These are phyloP conservation scores for Paracentrotus lividus DNA, from an alignment of 53 echinoderm and acorn worm genomes.

Conservation along the genomic window DNA sequence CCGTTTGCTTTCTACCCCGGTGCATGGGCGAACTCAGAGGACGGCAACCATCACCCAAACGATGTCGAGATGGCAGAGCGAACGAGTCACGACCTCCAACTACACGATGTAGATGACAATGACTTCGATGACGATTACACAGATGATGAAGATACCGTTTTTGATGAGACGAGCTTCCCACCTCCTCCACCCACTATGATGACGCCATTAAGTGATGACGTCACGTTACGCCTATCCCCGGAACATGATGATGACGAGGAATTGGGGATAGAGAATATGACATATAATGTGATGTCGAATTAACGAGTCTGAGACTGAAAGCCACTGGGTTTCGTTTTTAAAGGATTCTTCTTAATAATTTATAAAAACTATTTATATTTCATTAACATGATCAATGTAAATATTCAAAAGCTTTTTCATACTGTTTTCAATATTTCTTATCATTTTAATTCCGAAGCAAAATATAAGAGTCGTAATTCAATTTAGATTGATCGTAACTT, in stretches of 20 bases:
- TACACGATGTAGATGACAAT: constrained; percentile 37
- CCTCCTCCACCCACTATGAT: constrained; percentile 40
- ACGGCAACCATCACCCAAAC: neutral
- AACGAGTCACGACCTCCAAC: neutral
- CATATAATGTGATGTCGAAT: neutral
- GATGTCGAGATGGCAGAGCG: neutral
- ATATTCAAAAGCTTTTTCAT: no score
- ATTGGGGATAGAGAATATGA: neutral
- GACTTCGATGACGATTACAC: constrained; percentile 53
- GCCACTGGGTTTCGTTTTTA: neutral
- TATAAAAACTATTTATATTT: no score
- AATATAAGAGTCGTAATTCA: no score
- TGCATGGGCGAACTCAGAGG: neutral
- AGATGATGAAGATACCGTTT: constrained; percentile 50
- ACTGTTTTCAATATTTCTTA: no score
- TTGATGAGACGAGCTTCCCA: constrained; percentile 38
- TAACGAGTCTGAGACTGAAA: neutral
- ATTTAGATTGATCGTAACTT: no score
- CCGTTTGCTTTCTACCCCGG: constrained; percentile 44
- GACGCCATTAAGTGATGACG: neutral
- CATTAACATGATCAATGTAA: no score
- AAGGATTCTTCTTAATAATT: no score
- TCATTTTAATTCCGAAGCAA: no score
- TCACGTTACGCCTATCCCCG: neutral
- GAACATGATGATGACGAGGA: neutral